These are phyloP conservation scores for Hoplias malabaricus DNA, from an alignment of 2,113 vertebrate genomes.

Conservation along the genomic window DNA sequence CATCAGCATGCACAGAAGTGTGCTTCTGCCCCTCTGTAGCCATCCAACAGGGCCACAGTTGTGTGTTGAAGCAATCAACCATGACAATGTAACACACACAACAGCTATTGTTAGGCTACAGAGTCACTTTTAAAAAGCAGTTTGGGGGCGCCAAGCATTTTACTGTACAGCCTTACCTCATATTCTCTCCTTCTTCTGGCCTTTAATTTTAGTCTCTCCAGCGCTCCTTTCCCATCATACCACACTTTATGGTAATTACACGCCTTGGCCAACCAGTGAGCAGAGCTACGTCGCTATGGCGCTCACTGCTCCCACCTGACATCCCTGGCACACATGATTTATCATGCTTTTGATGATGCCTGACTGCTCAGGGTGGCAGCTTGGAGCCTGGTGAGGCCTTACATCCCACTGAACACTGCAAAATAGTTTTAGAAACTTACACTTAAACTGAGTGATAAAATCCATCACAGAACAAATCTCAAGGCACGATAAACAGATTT, in stretches of 20 bases:
- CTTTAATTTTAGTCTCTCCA: constrained; percentile 51
- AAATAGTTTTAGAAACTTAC: no score
- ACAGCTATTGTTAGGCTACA: constrained; percentile 50
- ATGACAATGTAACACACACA: constrained; percentile 60
- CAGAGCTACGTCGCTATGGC: constrained; percentile 28
- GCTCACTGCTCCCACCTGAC: constrained; percentile 40
- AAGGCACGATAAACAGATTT: no score
- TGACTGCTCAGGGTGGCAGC: constrained; percentile 24
- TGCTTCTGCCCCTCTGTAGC: constrained; percentile 58
- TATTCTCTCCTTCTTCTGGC: constrained; percentile 44
- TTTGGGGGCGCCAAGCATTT: constrained; percentile 45
- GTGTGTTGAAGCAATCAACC: constrained; percentile 58
- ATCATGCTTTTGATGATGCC: constrained; percentile 35
- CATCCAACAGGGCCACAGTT: constrained; percentile 61
- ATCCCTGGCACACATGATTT: constrained; percentile 34
- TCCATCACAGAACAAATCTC: no score
- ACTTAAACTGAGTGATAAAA: no score
- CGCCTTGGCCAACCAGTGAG: constrained; percentile 49
- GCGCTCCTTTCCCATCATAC: constrained; percentile 47
- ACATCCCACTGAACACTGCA: no score
- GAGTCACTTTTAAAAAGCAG: constrained; percentile 52
- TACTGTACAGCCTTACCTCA: constrained; percentile 49
- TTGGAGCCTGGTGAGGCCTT: neutral
- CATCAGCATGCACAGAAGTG: constrained; percentile 45
- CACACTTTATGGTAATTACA: constrained; percentile 54